Evolutionary conservation across 92 coral and sea anemone species (phyloP), one percentile per base, ranked within the genome.

Genomic region (Chrysogorgia sp.): DNA sequence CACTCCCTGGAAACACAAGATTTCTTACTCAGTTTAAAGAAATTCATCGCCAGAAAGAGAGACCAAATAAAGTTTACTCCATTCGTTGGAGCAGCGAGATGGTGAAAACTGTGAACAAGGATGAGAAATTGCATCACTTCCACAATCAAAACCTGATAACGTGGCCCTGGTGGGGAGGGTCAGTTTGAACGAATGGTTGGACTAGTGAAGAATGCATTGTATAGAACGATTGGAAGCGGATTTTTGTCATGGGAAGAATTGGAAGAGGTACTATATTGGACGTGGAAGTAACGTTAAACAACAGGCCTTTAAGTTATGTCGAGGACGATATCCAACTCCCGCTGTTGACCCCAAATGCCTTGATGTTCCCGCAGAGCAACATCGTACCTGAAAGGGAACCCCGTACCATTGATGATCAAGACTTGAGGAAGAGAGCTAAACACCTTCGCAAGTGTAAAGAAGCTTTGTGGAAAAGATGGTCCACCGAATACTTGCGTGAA

Each of bases 381-480:
- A 1, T 64, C 40, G n/a, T 64, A 32, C 49, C 71, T 26, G 47
- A 64, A 64, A 35, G 52, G 34, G 71, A 64, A 31, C 49, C 52
- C 29, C n/a, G 15, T 48, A 40, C 25, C 29, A 64, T 64, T 33
- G 50, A 12, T 32, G 71, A 64, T 25, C 28, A 24, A 8, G 7
- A 34, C 23, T 19, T 64, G 49, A 26, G 71, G 40, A 64, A 64
- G 43, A 17, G 71, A 34, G 71, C 71, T 2, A 64, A 34, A 40
- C 43, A 64, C n/a, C 49, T 64, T 6, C 71, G 49, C 22, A 64
- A 64, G 30, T 64, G 71, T 37, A 33, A 34, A 30, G 71, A 64
- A 17, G n/a, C n/a, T n/a, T n/a, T n/a, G n/a, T n/a, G n/a, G n/a
- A n/a, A n/a, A n/a, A n/a, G n/a, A n/a, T n/a, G 62, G 29, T 1